Evolutionary conservation across 2,888 invertebrate genomes (phyloP).

Genomic region (Panorpa germanica): DNA sequence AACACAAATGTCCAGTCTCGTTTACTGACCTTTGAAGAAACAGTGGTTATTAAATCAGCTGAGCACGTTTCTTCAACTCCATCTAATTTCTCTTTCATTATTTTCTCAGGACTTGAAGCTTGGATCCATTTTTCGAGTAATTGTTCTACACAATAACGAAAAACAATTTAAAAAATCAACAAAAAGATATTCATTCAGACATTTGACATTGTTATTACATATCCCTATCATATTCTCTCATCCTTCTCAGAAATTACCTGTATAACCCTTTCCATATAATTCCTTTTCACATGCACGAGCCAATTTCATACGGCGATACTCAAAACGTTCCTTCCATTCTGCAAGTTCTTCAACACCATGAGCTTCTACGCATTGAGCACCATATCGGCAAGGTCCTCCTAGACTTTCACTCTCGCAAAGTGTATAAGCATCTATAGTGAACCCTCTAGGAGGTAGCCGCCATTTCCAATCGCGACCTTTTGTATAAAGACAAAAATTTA

Average conservation of each 20-base stretch:
- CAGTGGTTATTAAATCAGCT: slow-evolving; percentile 36
- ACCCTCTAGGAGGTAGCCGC: slow-evolving; percentile 48
- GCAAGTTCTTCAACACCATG: slow-evolving; percentile 49
- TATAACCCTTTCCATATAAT: slow-evolving; percentile 36
- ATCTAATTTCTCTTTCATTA: slow-evolving; percentile 40
- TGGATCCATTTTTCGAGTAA: slow-evolving; percentile 42
- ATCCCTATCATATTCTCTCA: neutral
- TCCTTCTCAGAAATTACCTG: slow-evolving; percentile 13
- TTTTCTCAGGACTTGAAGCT: slow-evolving; percentile 36
- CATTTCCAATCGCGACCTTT: slow-evolving; percentile 41
- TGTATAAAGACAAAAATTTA: too few species aligned
- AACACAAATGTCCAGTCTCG: slow-evolving; percentile 41
- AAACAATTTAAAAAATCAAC: slow-evolving; percentile 14
- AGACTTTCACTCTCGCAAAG: slow-evolving; percentile 38
- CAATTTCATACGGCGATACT: slow-evolving; percentile 40
- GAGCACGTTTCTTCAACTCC: slow-evolving; percentile 35
- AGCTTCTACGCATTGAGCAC: slow-evolving; percentile 53
- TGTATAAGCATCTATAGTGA: slow-evolving; percentile 40
- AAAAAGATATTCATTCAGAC: slow-evolving; percentile 1
- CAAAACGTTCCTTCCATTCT: slow-evolving; percentile 56
- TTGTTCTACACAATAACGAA: too few species aligned
- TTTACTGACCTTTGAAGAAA: slow-evolving; percentile 38
- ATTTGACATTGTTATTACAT: neutral
- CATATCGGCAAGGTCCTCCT: slow-evolving; percentile 40
- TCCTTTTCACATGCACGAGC: slow-evolving; percentile 45